Conservation (phyloP, 2,113 vertebrate species). For the Xiphophorus couchianus region DNA sequence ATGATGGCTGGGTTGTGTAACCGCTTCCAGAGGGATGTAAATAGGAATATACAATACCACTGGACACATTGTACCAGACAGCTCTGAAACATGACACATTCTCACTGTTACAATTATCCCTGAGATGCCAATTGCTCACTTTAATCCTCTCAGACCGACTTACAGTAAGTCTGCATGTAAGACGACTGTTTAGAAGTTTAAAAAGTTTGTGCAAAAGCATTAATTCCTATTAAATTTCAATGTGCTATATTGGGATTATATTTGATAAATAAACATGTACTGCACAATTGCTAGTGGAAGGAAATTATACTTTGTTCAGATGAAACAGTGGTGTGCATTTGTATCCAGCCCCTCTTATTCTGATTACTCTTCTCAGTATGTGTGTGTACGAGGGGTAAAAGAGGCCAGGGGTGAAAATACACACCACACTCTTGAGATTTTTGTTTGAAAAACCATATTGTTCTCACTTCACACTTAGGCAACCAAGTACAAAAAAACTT, state of each 20-base stretch:
- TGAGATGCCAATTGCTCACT: background rate
- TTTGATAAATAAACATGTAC: background rate
- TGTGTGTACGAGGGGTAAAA: no score
- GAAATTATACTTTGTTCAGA: background rate
- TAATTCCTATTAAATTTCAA: no score
- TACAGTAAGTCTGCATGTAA: background rate
- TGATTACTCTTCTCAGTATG: no score
- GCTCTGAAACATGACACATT: background rate
- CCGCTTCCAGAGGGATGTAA: constrained; percentile 16
- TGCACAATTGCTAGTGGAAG: background rate
- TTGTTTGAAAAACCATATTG: background rate
- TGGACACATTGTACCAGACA: background rate
- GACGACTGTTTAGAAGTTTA: constrained; percentile 8
- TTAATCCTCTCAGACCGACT: background rate
- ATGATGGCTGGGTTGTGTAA: background rate
- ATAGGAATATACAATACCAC: constrained; percentile 9
- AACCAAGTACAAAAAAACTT: background rate
- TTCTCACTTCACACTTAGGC: background rate
- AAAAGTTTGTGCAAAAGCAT: background rate
- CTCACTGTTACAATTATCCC: background rate
- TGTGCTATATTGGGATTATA: background rate
- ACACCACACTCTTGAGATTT: background rate
- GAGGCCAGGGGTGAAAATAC: background rate
- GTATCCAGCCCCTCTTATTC: background rate
- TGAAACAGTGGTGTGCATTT: background rate